phyloP scores from a whole-genome alignment of 2,888 invertebrate genomes.

The Acronicta leporina region DNA sequence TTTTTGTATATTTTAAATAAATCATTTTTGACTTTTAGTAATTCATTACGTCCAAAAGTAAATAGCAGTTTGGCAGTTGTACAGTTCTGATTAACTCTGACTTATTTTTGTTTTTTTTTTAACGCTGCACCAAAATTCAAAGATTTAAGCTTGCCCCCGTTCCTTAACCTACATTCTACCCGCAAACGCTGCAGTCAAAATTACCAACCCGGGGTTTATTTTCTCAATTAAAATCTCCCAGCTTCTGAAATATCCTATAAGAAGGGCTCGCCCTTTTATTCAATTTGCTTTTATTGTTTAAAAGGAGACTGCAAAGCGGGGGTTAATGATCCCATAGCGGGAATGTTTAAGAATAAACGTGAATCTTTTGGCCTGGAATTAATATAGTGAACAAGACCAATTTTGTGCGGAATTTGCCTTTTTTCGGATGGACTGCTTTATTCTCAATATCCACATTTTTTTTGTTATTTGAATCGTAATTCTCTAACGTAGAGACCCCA shows the following conservation, averaged over 20 bases:
- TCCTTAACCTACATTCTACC: conserved; percentile 34
- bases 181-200: conserved; percentile 51
- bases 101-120: neutral
- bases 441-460: conserved; percentile 57
- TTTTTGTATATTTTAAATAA: too few species aligned
- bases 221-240: conserved; percentile 66
- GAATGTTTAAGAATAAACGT: conserved; percentile 61
- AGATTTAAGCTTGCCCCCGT: conserved; percentile 27
- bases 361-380: conserved; percentile 68
- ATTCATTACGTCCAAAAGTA: too few species aligned
- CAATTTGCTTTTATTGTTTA: conserved; percentile 77
- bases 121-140: conserved; percentile 14
- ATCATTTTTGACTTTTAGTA: too few species aligned
- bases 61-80: too few species aligned
- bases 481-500: neutral
- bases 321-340: conserved; percentile 65
- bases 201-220: conserved; percentile 58
- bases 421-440: conserved; percentile 54
- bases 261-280: conserved; percentile 67
- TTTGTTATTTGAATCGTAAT: conserved; percentile 30
- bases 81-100: neutral
- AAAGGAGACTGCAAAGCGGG: conserved; percentile 71
- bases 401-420: conserved; percentile 60
- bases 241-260: conserved; percentile 64
- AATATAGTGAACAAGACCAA: conserved; percentile 70